phyloP scores from a whole-genome alignment of 2,113 vertebrate species.

The Notiomystis cincta region DNA sequence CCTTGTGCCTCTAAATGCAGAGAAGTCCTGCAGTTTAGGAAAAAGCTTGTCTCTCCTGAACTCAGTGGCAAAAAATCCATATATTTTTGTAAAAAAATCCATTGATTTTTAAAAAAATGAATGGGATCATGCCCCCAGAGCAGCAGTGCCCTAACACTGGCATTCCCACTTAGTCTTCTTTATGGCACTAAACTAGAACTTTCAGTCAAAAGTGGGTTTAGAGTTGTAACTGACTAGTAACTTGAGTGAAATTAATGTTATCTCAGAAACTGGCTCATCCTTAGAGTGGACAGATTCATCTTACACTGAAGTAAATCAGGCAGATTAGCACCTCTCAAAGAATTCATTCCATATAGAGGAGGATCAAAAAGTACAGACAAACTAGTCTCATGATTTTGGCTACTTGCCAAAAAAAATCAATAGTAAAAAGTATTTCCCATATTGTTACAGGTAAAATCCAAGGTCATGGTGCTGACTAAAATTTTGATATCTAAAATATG shows the following conservation, averaged over 20 bases:
- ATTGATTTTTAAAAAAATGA: neutral
- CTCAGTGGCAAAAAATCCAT: neutral
- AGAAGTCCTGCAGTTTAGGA: neutral
- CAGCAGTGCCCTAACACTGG: neutral
- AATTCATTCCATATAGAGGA: neutral
- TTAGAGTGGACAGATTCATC: neutral
- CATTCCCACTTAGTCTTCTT: neutral
- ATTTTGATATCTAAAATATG: neutral
- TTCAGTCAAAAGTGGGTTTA: neutral
- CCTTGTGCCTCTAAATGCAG: neutral
- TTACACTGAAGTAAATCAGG: neutral
- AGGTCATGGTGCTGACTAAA: neutral
- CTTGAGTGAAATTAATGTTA: neutral
- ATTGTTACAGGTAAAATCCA: neutral
- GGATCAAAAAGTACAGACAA: neutral
- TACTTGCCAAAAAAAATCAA: neutral
- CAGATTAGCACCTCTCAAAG: neutral
- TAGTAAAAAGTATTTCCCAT: neutral
- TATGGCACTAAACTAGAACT: neutral
- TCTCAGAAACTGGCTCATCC: neutral
- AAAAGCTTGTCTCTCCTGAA: neutral
- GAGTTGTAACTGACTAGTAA: neutral
- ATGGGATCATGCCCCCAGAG: neutral
- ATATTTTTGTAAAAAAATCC: neutral
- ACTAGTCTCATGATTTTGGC: neutral